A percentile compares a stretch with the other conserved stretches of the same genome.
Evolutionary conservation across 2,888 invertebrate genomes (phyloP).

Genomic region (Drosophila prolongata): DNA sequence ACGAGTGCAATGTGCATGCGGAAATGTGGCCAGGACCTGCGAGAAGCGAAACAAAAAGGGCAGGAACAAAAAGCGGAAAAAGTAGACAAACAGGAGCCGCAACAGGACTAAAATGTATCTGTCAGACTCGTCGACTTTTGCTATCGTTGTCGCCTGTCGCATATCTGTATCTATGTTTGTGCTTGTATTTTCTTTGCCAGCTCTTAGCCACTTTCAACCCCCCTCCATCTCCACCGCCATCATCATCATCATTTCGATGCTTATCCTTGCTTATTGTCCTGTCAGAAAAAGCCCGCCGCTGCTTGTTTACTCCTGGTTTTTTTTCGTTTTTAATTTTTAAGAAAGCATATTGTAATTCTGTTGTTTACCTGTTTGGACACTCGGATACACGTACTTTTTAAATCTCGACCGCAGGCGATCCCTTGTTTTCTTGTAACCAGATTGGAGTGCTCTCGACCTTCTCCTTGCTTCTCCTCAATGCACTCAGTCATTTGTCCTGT

Average conservation of each 20-base stretch:
- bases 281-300: slow-evolving; percentile 48
- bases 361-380: slow-evolving; percentile 63
- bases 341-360: slow-evolving; percentile 76
- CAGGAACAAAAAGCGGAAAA: slow-evolving; percentile 12
- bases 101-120: slow-evolving; percentile 53
- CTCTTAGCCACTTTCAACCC: slow-evolving; percentile 9
- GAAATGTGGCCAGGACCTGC: slow-evolving; percentile 39
- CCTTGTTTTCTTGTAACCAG: slow-evolving; percentile 36
- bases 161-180: slow-evolving; percentile 37
- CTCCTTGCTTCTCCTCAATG: slow-evolving; percentile 17
- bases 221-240: slow-evolving; percentile 10
- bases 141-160: slow-evolving; percentile 52
- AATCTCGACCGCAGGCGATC: slow-evolving; percentile 51
- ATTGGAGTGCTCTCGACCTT: slow-evolving; percentile 56
- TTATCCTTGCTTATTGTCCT: slow-evolving; percentile 72
- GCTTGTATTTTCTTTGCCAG: slow-evolving; percentile 48
- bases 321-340: slow-evolving; percentile 71
- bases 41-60: slow-evolving; percentile 15
- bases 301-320: slow-evolving; percentile 39
- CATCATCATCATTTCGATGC: slow-evolving; percentile 45
- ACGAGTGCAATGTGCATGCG: slow-evolving; percentile 77
- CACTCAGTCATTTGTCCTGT: slow-evolving; percentile 67
- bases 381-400: slow-evolving; percentile 42
- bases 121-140: slow-evolving; percentile 58
- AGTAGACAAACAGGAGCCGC: slow-evolving; percentile 29